Evolutionary conservation across 2,113 vertebrate species (phyloP).

Genomic region (Callocephalon fimbriatum): DNA sequence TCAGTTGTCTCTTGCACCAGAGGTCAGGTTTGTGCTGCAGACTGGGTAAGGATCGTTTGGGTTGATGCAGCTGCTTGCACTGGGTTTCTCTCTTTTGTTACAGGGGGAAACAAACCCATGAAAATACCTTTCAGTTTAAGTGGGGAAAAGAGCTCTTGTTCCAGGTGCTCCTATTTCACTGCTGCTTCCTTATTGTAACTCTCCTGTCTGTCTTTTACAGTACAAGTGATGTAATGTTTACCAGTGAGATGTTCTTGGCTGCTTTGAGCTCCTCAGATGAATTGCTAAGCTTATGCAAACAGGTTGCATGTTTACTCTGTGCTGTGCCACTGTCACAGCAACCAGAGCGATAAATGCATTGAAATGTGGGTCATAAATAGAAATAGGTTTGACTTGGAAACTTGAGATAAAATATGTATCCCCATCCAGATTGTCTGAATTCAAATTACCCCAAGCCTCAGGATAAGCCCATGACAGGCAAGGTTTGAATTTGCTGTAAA

Average conservation of each 20-base stretch:
- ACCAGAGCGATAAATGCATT: conserved; percentile 29
- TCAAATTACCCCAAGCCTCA: neutral
- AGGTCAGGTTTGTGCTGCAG: neutral
- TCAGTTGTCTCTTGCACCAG: neutral
- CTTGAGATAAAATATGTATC: neutral
- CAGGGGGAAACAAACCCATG: rapidly evolving
- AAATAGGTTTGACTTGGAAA: conserved; percentile 41
- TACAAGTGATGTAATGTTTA: conserved; percentile 45
- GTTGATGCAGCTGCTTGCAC: neutral
- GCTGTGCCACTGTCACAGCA: conserved; percentile 46
- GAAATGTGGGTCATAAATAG: conserved; percentile 45
- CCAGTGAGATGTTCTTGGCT: neutral
- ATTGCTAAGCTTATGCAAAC: conserved; percentile 62
- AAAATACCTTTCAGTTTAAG: neutral
- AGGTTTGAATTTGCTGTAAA: neutral
- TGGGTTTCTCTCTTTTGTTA: neutral
- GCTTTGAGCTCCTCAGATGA: conserved; percentile 25
- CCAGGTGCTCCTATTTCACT: neutral
- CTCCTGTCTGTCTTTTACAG: neutral
- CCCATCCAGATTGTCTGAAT: neutral
- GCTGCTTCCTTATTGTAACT: neutral
- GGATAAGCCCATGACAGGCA: neutral
- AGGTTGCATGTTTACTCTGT: conserved; percentile 49
- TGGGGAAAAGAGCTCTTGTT: neutral
- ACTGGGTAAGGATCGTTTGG: neutral